These are phyloP conservation scores for Galerucella calmariensis DNA, from an alignment of 2,888 invertebrate genomes.

Conservation along the genomic window DNA sequence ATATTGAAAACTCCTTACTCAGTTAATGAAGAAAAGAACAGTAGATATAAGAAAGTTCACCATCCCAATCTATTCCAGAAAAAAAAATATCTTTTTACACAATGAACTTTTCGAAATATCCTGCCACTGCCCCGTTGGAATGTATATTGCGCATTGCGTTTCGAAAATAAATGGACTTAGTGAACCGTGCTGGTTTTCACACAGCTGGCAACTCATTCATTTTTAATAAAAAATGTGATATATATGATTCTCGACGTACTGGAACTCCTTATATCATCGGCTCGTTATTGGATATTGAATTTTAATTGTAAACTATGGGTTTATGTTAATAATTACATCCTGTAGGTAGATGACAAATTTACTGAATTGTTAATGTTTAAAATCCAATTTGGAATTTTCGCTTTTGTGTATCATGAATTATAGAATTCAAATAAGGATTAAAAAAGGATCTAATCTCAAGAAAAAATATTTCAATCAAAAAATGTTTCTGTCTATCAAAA, in stretches of 20 bases:
- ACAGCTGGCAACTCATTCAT: constrained; percentile 28
- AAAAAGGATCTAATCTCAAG: too few species aligned
- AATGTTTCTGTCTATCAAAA: too few species aligned
- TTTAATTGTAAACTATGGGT: constrained; percentile 13
- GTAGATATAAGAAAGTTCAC: too few species aligned
- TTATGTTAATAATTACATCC: background rate
- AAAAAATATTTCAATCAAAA: too few species aligned
- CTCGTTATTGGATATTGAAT: constrained; percentile 14
- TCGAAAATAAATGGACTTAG: constrained; percentile 32
- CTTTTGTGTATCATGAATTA: too few species aligned
- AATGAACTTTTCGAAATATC: background rate
- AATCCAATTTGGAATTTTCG: too few species aligned
- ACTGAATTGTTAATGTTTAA: background rate
- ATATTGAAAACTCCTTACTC: too few species aligned
- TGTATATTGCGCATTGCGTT: constrained; percentile 17
- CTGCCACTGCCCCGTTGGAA: constrained; percentile 7
- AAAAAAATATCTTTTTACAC: too few species aligned
- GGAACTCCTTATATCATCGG: constrained; percentile 1
- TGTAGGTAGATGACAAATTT: background rate
- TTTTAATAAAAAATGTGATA: constrained; percentile 24
- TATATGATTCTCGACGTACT: constrained; percentile 23
- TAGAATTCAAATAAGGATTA: too few species aligned
- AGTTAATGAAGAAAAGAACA: too few species aligned
- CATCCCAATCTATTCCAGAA: too few species aligned
- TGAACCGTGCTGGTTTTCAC: constrained; percentile 30